phyloP scores from a whole-genome alignment of 92 coral and sea anemone genomes.

The Palythoa grandis region DNA sequence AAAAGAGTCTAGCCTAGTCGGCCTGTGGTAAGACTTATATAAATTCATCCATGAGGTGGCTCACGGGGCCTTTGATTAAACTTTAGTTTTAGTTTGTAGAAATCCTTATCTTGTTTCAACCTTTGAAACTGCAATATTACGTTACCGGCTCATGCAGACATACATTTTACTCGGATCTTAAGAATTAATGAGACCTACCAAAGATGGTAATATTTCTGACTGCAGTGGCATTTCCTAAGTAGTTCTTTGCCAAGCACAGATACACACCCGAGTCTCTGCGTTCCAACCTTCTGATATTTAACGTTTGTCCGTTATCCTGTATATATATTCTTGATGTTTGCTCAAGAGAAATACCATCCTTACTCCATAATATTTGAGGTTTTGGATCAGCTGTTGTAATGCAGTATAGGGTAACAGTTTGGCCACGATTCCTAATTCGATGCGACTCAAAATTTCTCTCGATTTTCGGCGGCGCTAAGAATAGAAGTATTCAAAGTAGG shows the following conservation, averaged over 20 bases:
- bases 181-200: background rate
- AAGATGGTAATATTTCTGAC: constrained; percentile 2
- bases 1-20: no score
- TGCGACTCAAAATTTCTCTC: background rate
- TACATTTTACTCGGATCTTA: background rate
- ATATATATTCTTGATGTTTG: background rate
- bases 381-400: constrained; percentile 1
- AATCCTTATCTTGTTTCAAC: no score
- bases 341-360: background rate
- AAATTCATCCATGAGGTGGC: no score
- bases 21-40: no score
- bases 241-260: background rate
- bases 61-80: no score
- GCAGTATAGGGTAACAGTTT: background rate
- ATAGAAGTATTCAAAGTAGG: background rate
- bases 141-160: no score
- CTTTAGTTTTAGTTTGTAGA: no score
- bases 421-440: background rate
- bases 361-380: background rate
- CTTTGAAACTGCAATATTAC: no score
- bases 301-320: background rate
- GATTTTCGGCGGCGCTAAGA: constrained; percentile 1
- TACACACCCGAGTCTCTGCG: background rate
- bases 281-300: background rate
- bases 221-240: constrained; percentile 11